phyloP scores from a whole-genome alignment of 2,113 vertebrate species.

The Synodontis membranacea region DNA sequence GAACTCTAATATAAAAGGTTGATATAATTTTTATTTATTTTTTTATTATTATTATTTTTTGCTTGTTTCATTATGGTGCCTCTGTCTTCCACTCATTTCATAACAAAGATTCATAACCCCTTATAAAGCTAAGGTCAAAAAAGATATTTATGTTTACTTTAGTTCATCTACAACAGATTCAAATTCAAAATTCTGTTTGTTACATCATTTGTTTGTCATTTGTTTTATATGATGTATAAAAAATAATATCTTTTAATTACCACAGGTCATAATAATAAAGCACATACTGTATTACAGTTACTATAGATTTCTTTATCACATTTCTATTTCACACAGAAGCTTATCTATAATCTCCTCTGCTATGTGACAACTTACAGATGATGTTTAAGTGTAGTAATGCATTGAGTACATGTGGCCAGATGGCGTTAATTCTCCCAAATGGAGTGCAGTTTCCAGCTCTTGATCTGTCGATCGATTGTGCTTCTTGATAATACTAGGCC shows the following conservation, averaged over 20 bases:
- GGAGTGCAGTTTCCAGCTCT: conserved; percentile 11
- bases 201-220: no score
- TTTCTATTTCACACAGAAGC: background rate
- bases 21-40: background rate
- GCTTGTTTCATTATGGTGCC: background rate
- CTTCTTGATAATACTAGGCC: conserved; percentile 46
- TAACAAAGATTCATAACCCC: background rate
- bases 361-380: background rate
- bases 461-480: conserved; percentile 46
- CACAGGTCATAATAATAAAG: background rate
- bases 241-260: background rate
- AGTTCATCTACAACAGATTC: background rate
- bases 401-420: conserved; percentile 2
- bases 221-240: background rate
- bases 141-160: background rate
- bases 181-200: background rate
- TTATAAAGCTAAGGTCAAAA: background rate
- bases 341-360: background rate
- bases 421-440: conserved; percentile 29
- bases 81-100: background rate
- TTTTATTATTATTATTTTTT: background rate
- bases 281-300: background rate
- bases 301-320: background rate
- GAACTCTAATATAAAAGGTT: background rate
- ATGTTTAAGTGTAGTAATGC: conserved; percentile 3